These are phyloP conservation scores for Microcebus ravelobensis DNA, from an alignment of 2,113 vertebrate genomes.

Conservation along the genomic window DNA sequence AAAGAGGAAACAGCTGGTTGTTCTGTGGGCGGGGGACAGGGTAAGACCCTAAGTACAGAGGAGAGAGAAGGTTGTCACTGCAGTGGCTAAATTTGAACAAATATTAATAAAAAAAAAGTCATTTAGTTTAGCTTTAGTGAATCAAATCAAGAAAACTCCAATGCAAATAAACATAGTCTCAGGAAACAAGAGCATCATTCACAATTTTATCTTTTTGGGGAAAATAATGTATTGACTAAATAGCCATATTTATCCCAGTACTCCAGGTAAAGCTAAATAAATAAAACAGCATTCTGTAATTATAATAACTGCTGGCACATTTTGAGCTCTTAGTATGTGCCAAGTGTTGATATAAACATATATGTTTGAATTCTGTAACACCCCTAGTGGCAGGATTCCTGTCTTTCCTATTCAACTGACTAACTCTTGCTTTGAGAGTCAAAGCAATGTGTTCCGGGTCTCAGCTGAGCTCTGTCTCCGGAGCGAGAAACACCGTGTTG, in stretches of 20 bases:
- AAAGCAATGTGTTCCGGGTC: accelerated
- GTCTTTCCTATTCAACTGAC: background rate
- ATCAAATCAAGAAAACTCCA: background rate
- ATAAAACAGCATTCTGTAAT: background rate
- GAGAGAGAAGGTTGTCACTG: constrained; percentile 60
- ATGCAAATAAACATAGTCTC: background rate
- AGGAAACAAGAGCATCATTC: background rate
- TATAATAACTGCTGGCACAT: background rate
- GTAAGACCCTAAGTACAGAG: constrained; percentile 44
- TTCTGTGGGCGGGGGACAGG: constrained; percentile 30
- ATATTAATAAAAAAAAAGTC: background rate
- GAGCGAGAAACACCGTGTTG: background rate
- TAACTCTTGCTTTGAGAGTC: background rate
- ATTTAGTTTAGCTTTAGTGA: background rate
- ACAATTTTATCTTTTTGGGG: background rate
- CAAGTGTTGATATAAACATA: background rate
- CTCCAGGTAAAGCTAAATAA: background rate
- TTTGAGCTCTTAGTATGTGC: background rate
- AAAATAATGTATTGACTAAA: background rate
- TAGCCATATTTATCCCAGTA: background rate
- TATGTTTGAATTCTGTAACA: too few relatives aligned
- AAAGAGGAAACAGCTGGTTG: constrained; percentile 4
- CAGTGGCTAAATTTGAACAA: background rate
- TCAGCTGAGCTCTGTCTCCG: background rate
- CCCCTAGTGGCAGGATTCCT: background rate